Percentiles rank a stretch among this genome's conserved stretches.
These are phyloP conservation scores for Acleris cristana DNA, from an alignment of 2,888 invertebrate species.

Conservation along the genomic window DNA sequence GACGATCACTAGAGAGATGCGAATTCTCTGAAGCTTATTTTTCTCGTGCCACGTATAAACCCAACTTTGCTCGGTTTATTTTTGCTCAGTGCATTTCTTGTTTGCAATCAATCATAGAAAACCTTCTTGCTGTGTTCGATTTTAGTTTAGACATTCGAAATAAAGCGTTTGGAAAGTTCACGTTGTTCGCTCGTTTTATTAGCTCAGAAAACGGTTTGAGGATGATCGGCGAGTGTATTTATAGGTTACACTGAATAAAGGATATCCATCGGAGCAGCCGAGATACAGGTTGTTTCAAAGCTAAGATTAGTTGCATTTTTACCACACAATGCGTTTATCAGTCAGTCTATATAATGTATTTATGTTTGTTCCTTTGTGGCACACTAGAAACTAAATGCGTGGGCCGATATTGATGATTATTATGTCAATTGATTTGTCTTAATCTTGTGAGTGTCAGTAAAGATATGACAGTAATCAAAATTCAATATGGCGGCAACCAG, in stretches of 20 bases:
- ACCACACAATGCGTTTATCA: no score
- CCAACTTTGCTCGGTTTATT: constrained; percentile 67
- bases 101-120: constrained; percentile 73
- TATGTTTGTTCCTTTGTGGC: no score
- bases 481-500: no score
- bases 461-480: no score
- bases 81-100: constrained; percentile 68
- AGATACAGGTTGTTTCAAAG: background rate
- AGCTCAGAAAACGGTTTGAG: constrained; percentile 8
- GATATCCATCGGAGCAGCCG: constrained; percentile 10
- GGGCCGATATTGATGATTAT: no score
- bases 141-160: constrained; percentile 54
- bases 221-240: constrained; percentile 21
- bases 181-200: constrained; percentile 14
- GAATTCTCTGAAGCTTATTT: constrained; percentile 57
- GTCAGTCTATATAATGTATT: no score
- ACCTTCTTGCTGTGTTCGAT: constrained; percentile 61
- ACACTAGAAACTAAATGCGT: no score
- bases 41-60: constrained; percentile 59
- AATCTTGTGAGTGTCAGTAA: no score
- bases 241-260: constrained; percentile 25
- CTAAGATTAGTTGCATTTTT: no score
- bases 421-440: no score
- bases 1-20: constrained; percentile 57
- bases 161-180: constrained; percentile 42